Base-by-base conservation (phyloP, 2,113 vertebrate species). In the Albula glossodonta region DNA sequence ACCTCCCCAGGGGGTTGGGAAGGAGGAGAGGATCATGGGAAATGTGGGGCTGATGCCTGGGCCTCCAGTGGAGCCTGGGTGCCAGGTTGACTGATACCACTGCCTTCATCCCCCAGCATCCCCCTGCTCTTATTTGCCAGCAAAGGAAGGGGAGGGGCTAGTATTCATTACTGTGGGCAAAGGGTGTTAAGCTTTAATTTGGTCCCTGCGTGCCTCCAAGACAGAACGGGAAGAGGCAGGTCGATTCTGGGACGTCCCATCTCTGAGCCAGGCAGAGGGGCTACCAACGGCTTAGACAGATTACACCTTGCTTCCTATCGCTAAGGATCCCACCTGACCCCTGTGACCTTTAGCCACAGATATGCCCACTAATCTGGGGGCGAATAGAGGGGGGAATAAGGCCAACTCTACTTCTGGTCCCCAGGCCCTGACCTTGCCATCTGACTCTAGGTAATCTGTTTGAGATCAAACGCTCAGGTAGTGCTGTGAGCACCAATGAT, bases 281-380 rank as follows among this genome's bases (percentile, higher is more conserved):
- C 88, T 91, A 80, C 78, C 87, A 91, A 91, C 78, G 94, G 78
- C 95, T 96, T 96, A 96, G 96, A 92, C 15, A 90, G 95, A 95
- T 97, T 96, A 96, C 93, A 93, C 7, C 87, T 91, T 0, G 86
- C 90, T 90, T 89, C 49, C 70, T 77, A 83, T 60, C 81, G 90
- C 88, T 84, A 90, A 50, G 83, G 53, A 90, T 91, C 92, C 82
- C 31, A 2, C 93, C 91, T 87, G 90, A 92, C 89, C 94, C 91
- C 17, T 82, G 85, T 86, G 88, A 85, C 90, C 92, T 90, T 51
- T 60, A 12, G 82, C 60, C 83, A 91, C 86, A 77, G 13, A 90
- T 88, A 91, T 91, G 53, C 7, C 82, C n/a, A 48, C 31, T 85
- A 91, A 93, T 92, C 94, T 89, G 86, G 12, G 83, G 92, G 92